Conservation (phyloP, 2,113 vertebrate genomes). For the Galbula dea region DNA sequence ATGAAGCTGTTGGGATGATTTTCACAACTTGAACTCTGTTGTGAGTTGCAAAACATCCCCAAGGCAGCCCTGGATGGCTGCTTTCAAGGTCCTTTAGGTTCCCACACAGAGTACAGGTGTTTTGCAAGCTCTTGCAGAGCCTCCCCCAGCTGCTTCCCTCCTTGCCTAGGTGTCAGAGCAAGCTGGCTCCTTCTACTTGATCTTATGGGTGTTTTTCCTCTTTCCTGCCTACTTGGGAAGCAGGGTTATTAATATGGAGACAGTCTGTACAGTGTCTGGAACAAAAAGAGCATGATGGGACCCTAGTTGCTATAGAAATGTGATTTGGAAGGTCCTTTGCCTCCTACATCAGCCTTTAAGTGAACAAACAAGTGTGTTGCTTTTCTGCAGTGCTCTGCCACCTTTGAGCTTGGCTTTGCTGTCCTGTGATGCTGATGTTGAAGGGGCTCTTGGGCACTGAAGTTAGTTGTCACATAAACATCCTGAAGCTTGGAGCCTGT, state of each 20-base stretch:
- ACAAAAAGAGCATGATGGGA: not conserved
- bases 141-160: not conserved
- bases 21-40: not conserved
- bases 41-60: not conserved
- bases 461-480: not conserved
- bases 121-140: not conserved
- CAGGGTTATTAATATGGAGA: not conserved
- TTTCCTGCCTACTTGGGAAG: not conserved
- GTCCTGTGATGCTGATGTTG: not conserved
- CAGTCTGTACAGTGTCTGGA: not conserved
- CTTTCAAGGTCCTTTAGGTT: not conserved
- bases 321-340: not conserved
- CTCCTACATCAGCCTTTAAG: not conserved
- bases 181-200: not conserved
- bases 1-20: not conserved
- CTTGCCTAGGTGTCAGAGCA: not conserved
- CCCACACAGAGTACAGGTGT: accelerated
- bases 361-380: not conserved
- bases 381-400: accelerated
- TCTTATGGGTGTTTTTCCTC: not conserved
- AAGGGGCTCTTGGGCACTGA: not conserved
- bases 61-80: not conserved
- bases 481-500: not conserved
- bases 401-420: not conserved
- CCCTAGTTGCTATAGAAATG: not conserved